Conservation (phyloP, 1,140 invertebrate genomes). For the Papilio polytes region DNA sequence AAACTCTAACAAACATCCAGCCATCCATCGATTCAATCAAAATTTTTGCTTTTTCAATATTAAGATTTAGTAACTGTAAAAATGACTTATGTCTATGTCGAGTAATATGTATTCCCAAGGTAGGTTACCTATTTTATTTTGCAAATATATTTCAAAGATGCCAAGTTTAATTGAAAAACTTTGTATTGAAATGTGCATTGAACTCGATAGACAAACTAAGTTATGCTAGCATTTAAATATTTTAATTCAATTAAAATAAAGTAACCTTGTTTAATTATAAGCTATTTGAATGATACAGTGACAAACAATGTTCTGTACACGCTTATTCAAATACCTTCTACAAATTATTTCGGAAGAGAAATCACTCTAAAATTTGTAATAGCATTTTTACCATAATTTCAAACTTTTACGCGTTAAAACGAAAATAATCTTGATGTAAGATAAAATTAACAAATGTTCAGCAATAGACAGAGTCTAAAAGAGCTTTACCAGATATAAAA, state of each 20-base stretch:
- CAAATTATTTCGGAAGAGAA: background rate
- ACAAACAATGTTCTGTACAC: background rate
- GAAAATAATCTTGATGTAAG: background rate
- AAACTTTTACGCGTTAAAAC: background rate
- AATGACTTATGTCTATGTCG: no score
- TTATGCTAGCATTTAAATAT: background rate
- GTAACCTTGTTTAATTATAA: background rate
- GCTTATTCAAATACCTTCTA: background rate
- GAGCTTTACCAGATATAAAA: background rate
- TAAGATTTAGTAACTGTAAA: no score
- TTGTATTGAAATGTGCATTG: background rate
- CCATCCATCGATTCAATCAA: no score
- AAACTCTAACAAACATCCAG: no score
- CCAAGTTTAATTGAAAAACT: background rate
- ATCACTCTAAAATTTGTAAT: background rate
- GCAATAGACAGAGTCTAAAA: background rate
- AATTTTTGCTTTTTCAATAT: no score
- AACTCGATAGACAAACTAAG: background rate
- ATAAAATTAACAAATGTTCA: background rate
- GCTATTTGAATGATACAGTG: background rate
- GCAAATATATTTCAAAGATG: background rate
- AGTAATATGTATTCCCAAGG: no score
- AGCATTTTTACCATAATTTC: background rate
- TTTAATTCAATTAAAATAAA: background rate
- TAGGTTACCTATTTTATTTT: no score